Evolutionary conservation across 2,113 vertebrate species (phyloP).

Genomic region (Prochilodus magdalenae): DNA sequence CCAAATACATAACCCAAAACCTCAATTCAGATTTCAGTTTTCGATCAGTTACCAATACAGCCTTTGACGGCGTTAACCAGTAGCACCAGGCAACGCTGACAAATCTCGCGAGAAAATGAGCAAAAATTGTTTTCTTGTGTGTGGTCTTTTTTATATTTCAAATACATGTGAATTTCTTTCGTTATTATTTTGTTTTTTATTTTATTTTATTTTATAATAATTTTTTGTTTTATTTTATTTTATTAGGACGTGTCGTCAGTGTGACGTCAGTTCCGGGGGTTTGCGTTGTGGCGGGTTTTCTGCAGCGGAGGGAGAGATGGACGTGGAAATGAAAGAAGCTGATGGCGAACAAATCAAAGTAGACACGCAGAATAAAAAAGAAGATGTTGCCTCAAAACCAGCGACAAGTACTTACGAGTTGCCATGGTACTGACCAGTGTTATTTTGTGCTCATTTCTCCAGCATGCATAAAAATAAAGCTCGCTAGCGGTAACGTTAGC

Average conservation of each 20-base stretch:
- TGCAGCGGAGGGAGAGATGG: conserved; percentile 47
- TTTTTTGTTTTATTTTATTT: neutral
- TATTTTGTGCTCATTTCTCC: neutral
- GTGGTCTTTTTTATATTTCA: no score
- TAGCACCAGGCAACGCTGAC: no score
- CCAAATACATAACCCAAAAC: no score
- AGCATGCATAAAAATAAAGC: neutral
- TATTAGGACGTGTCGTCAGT: conserved; percentile 22
- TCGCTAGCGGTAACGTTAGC: neutral
- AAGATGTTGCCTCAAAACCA: conserved; percentile 35
- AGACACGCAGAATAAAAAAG: conserved; percentile 45
- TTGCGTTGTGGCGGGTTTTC: conserved; percentile 46
- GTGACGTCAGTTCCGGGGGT: neutral
- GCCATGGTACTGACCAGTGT: conserved; percentile 60
- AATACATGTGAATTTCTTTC: no score
- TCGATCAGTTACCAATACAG: no score
- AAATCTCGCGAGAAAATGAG: no score
- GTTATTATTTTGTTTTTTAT: no score
- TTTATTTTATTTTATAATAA: neutral
- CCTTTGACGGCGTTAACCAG: no score
- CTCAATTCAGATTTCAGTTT: no score
- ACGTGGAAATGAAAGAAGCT: conserved; percentile 59
- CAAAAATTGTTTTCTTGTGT: no score
- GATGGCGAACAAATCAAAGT: conserved; percentile 38
- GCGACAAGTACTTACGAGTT: conserved; percentile 66